Evolutionary conservation across 1,140 invertebrate species (phyloP), one percentile per base, ranked within the genome.

Genomic region (Leucophenga varia): DNA sequence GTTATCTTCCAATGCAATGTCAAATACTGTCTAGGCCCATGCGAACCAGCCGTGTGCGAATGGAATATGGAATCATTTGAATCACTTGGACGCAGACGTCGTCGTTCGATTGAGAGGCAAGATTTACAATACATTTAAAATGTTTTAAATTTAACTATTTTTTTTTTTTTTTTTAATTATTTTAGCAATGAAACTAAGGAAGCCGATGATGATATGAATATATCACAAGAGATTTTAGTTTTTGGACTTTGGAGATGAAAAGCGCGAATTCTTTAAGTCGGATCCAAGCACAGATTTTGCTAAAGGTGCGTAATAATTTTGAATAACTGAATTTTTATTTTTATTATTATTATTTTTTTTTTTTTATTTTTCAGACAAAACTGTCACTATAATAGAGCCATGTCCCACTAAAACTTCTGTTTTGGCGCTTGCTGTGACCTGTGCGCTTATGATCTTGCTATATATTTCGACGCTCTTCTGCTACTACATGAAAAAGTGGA

Each of bases 1-100:
- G 93, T 96, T 34, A 96, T 96, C 71, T 96, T 96, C 85, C 93
- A 96, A 72, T 96, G 93, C 76, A 96, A 96, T 72, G 93, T 96
- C 49, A 95, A 95, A 73, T 96, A 96, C 76, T 96, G 93, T 76
- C 80, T 96, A 37, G 93, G 93, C 74, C 91, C 90, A 46, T 96
- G 93, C 68, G 91, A 95, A 77, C 90, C 93, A 61, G 89, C 90
- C 55, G 85, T 91, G 22, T 93, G 90, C 74, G 89, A 91, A 77
- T 91, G 87, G 84, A 91, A 89, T 46, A 82, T 88, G 59, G 90
- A 95, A 64, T 89, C 88, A 7, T 80, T 91, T 4, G 90, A 93
- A 64, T 95, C 92, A 0, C 91, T 89, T 86, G 93, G 93, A 52
- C 88, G 91, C 73, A 88, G 91, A 75, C 87, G 86, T 77, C 87